A percentile compares a stretch with the other conserved stretches of the same genome.
phyloP scores from a whole-genome alignment of 2,888 invertebrate species.

The Mycalesis mineus region DNA sequence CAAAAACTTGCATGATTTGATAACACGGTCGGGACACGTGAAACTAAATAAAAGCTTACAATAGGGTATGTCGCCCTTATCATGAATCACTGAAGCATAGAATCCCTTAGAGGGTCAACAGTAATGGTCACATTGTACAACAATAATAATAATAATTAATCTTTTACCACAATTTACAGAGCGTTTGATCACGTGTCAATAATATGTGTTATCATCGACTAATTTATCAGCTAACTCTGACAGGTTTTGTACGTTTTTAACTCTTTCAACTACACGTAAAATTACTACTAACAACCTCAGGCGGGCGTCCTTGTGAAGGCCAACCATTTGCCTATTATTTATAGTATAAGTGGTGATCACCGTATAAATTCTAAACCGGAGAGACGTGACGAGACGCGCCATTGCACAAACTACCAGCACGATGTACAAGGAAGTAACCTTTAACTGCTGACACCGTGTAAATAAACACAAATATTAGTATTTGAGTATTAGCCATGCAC shows the following conservation, averaged over 20 bases:
- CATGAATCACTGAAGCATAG: too few species aligned
- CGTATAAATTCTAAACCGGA: constrained; percentile 46
- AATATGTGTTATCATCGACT: constrained; percentile 9
- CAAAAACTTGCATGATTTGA: too few species aligned
- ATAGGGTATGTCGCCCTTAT: too few species aligned
- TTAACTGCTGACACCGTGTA: constrained; percentile 59
- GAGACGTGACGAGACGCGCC: constrained; percentile 52
- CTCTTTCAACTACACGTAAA: constrained; percentile 38
- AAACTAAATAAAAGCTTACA: too few species aligned
- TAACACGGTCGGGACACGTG: too few species aligned
- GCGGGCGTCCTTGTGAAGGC: constrained; percentile 67
- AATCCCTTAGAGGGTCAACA: too few species aligned
- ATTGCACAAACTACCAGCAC: constrained; percentile 58
- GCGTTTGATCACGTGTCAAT: not conserved
- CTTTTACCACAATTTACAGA: not conserved
- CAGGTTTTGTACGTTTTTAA: constrained; percentile 28
- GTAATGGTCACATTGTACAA: too few species aligned
- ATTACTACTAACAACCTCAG: constrained; percentile 46
- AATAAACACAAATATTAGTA: constrained; percentile 62
- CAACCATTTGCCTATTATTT: constrained; percentile 52
- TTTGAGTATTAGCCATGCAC: constrained; percentile 65
- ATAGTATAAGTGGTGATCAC: constrained; percentile 43
- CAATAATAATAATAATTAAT: too few species aligned
- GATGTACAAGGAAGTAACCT: constrained; percentile 70
- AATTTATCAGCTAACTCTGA: constrained; percentile 15